phyloP scores from a whole-genome alignment of 1,140 invertebrate genomes.

The Heterodera schachtii region DNA sequence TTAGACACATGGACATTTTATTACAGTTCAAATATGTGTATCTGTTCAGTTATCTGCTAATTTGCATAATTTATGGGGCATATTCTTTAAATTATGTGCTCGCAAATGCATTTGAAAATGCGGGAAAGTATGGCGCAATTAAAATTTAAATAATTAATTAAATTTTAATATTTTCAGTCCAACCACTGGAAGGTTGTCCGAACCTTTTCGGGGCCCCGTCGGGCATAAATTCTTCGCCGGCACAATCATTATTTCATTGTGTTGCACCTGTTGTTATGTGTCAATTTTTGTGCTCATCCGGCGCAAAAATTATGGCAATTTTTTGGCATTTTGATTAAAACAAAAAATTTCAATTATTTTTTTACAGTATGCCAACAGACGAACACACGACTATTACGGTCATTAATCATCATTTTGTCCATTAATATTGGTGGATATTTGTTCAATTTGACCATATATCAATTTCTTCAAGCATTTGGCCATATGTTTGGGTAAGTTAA shows the following conservation, averaged over 20 bases:
- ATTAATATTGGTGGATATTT: conserved; percentile 17
- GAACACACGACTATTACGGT: conserved; percentile 23
- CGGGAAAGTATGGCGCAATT: neutral
- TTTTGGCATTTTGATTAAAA: neutral
- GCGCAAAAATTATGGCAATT: neutral
- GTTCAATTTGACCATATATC: conserved; percentile 1
- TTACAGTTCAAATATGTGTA: conserved; percentile 11
- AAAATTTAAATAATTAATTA: neutral
- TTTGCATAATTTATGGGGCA: conserved; percentile 13
- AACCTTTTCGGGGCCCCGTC: neutral
- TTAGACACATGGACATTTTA: conserved; percentile 12
- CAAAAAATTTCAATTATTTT: neutral
- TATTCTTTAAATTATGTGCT: conserved; percentile 5
- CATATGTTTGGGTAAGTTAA: neutral
- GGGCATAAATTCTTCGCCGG: neutral
- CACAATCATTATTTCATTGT: neutral
- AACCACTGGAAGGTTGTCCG: neutral
- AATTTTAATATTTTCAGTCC: conserved; percentile 7
- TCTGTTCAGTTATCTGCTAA: neutral
- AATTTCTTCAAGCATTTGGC: neutral
- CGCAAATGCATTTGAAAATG: conserved; percentile 11
- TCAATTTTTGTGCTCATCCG: conserved; percentile 7
- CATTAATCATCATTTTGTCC: conserved; percentile 18
- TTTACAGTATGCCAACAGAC: conserved; percentile 10
- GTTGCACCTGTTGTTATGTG: conserved; percentile 8